Evolutionary conservation across 2,888 invertebrate genomes (phyloP).

Genomic region (Idaea straminata): DNA sequence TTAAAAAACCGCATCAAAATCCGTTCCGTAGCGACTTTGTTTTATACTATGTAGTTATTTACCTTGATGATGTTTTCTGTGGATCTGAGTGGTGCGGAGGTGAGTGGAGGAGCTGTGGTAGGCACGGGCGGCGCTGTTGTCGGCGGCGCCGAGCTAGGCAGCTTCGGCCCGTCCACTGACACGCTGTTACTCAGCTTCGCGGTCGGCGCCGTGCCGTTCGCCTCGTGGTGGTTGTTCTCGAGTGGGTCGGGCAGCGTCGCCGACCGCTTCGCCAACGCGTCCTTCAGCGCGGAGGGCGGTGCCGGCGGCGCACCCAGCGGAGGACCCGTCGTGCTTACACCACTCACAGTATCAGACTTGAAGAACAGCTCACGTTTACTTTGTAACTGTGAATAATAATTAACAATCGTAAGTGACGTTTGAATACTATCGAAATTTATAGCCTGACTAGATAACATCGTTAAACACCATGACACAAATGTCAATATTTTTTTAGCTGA

Average conservation of each 20-base stretch:
- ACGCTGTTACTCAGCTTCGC: constrained; percentile 69
- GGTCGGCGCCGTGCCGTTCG: constrained; percentile 60
- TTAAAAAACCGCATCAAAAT: too few relatives aligned
- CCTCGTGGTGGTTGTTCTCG: constrained; percentile 74
- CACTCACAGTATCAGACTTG: constrained; percentile 83
- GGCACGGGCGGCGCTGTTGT: constrained; percentile 74
- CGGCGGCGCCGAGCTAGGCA: constrained; percentile 62
- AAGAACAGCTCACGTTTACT: constrained; percentile 94
- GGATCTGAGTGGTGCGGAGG: constrained; percentile 58
- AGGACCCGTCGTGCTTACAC: constrained; percentile 66
- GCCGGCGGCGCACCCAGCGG: constrained; percentile 68
- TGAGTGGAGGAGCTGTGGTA: constrained; percentile 53
- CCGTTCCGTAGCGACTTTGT: too few relatives aligned
- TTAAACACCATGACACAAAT: not conserved
- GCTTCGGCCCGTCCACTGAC: constrained; percentile 63
- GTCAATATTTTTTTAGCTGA: not conserved
- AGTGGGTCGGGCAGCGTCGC: constrained; percentile 68
- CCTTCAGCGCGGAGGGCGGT: constrained; percentile 76
- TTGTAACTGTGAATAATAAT: constrained; percentile 82
- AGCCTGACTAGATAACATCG: not conserved
- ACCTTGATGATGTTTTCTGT: constrained; percentile 76
- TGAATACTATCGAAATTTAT: not conserved
- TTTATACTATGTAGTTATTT: constrained; percentile 8
- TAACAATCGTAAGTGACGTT: constrained; percentile 7
- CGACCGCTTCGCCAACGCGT: constrained; percentile 70